A percentile compares a stretch with the other conserved stretches of the same genome.
These are phyloP conservation scores for Dicaeum eximium DNA, from an alignment of 2,113 vertebrate species.

Conservation along the genomic window DNA sequence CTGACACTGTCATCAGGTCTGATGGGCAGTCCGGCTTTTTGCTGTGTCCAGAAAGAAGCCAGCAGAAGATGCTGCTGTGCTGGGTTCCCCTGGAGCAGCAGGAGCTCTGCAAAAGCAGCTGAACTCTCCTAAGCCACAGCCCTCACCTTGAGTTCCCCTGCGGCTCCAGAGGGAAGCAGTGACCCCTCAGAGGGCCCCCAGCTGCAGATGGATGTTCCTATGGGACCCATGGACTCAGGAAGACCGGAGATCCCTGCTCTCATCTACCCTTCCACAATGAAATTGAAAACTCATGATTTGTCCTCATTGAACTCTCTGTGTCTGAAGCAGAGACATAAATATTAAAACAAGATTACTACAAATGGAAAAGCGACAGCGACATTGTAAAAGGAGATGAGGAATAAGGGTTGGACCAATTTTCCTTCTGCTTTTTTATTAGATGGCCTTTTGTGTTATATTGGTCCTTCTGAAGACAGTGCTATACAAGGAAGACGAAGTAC, in stretches of 20 bases:
- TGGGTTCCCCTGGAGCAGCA: background rate
- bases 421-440: background rate
- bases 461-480: background rate
- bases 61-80: background rate
- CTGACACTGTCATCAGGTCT: background rate
- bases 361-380: background rate
- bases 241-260: background rate
- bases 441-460: background rate
- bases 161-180: background rate
- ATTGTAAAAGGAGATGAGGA: background rate
- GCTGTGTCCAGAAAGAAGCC: background rate
- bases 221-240: background rate
- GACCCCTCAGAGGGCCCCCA: background rate
- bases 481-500: background rate
- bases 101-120: background rate
- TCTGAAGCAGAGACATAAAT: slow-evolving; percentile 36
- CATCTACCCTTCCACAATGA: background rate
- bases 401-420: slow-evolving; percentile 23
- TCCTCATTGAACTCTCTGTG: background rate
- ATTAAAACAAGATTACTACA: slow-evolving; percentile 34
- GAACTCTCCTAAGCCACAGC: background rate
- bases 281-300: background rate
- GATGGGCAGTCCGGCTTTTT: background rate
- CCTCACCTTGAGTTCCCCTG: rapidly evolving
- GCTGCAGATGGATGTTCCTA: background rate